Conservation (phyloP, 2,113 vertebrate species). For the Gnathonemus echidnorhynchus region DNA sequence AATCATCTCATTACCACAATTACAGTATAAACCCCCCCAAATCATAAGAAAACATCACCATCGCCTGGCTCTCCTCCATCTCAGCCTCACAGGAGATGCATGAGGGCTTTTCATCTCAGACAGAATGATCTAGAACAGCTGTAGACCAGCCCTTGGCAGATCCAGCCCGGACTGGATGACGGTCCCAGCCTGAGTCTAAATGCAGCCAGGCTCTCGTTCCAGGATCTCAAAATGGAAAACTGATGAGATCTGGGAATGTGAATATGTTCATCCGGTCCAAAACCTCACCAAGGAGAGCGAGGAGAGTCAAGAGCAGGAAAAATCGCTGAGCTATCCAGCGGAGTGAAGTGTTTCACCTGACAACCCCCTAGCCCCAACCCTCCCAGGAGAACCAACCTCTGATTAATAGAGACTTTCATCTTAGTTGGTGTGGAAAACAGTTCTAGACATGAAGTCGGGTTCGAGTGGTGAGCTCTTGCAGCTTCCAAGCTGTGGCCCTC, state of each 20-base stretch:
- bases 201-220: background rate
- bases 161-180: background rate
- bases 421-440: background rate
- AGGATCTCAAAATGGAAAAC: background rate
- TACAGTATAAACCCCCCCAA: background rate
- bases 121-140: background rate
- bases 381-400: background rate
- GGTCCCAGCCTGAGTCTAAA: background rate
- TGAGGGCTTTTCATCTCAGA: background rate
- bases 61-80: background rate
- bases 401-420: constrained; percentile 5
- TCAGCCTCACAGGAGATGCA: background rate
- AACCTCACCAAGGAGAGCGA: background rate
- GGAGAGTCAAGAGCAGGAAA: constrained; percentile 4
- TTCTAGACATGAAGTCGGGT: background rate
- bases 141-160: background rate
- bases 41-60: background rate
- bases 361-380: background rate
- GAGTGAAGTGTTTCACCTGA: background rate
- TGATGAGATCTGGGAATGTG: background rate
- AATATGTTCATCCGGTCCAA: background rate
- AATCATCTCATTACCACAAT: background rate
- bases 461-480: background rate
- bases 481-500: background rate
- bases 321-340: constrained; percentile 24